A percentile compares a stretch with the other conserved stretches of the same genome.
Evolutionary conservation across 2,888 invertebrate species (phyloP).

Genomic region (Microdon myrmicae): DNA sequence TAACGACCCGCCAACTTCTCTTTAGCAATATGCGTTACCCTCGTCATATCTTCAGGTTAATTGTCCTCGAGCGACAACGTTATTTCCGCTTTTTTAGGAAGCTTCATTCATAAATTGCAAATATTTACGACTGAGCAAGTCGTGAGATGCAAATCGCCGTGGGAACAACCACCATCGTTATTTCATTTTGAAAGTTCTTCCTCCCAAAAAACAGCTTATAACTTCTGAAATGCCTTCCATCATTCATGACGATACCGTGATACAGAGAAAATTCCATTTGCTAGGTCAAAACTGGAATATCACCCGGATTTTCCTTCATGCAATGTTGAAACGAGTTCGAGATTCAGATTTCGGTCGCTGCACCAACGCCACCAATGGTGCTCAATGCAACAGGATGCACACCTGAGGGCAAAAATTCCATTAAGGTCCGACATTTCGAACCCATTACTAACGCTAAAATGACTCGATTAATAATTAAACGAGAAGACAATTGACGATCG

Average conservation of each 20-base stretch:
- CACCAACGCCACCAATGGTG: background rate
- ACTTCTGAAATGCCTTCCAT: conserved; percentile 16
- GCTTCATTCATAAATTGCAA: conserved; percentile 25
- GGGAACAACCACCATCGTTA: conserved; percentile 21
- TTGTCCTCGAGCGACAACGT: background rate
- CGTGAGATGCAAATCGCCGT: conserved; percentile 38
- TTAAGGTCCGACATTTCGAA: conserved; percentile 18
- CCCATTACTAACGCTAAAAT: conserved; percentile 15
- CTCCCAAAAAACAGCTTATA: conserved; percentile 15
- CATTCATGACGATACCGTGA: conserved; percentile 24
- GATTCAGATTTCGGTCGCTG: too few species aligned
- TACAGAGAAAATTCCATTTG: conserved; percentile 16
- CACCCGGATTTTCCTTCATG: conserved; percentile 35
- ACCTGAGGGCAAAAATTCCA: conserved; percentile 12
- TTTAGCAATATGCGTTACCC: too few species aligned
- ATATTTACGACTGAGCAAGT: conserved; percentile 13
- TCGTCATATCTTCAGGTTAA: conserved; percentile 6
- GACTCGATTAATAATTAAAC: conserved; percentile 39
- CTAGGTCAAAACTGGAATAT: conserved; percentile 36
- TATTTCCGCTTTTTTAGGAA: conserved; percentile 1
- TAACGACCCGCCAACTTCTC: too few species aligned
- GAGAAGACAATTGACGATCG: conserved; percentile 4
- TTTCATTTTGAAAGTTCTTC: conserved; percentile 35
- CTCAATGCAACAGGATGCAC: conserved; percentile 14
- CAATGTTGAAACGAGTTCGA: too few species aligned